These are phyloP conservation scores for Brachyopa scutellaris DNA, from an alignment of 2,888 invertebrate genomes.

Conservation along the genomic window DNA sequence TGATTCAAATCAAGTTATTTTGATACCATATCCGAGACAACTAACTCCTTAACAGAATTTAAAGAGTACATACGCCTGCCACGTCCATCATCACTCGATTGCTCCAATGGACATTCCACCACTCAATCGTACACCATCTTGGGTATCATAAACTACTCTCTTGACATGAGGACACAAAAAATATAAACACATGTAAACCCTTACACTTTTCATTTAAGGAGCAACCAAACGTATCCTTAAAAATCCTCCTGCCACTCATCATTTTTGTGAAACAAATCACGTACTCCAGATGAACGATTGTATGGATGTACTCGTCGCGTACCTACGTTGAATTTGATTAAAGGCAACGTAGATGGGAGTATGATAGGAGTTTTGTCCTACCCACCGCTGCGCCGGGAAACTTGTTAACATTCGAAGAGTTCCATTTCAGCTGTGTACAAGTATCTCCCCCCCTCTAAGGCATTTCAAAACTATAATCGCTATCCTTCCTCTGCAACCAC, in stretches of 20 bases:
- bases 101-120: constrained; percentile 49
- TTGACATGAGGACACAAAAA: constrained; percentile 39
- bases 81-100: constrained; percentile 56
- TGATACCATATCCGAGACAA: neutral
- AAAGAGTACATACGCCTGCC: constrained; percentile 43
- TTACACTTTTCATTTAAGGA: constrained; percentile 21
- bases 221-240: neutral
- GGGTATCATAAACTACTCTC: constrained; percentile 66
- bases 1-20: constrained; percentile 20
- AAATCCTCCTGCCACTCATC: neutral
- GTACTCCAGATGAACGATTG: constrained; percentile 65
- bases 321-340: constrained; percentile 68
- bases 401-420: constrained; percentile 62
- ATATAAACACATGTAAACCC: constrained; percentile 12
- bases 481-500: constrained; percentile 30
- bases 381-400: constrained; percentile 4
- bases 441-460: constrained; percentile 26
- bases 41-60: neutral
- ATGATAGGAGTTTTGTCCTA: constrained; percentile 44
- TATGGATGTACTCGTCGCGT: constrained; percentile 48
- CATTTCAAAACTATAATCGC: constrained; percentile 62
- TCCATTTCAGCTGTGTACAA: constrained; percentile 26
- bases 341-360: constrained; percentile 55
- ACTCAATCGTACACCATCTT: constrained; percentile 53
- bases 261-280: constrained; percentile 63